Conservation (phyloP, 2,113 vertebrate genomes). For the Suricata suricatta region DNA sequence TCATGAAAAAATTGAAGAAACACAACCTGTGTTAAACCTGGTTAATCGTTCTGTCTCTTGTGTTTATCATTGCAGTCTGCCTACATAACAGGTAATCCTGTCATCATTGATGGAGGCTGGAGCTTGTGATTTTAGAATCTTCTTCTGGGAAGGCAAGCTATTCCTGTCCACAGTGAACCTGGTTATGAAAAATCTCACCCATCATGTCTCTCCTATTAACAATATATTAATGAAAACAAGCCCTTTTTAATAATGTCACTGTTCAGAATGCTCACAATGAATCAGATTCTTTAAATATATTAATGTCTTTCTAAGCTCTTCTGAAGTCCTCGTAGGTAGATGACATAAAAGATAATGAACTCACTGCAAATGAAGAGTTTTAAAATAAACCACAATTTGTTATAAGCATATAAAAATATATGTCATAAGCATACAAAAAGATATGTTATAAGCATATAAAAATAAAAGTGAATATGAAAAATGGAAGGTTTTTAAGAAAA, state of each 20-base stretch:
- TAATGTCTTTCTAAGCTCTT: conserved; percentile 3
- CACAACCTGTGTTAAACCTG: not conserved
- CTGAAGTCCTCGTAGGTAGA: conserved; percentile 13
- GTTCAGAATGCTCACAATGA: not conserved
- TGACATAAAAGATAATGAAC: conserved; percentile 30
- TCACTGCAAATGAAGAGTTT: not conserved
- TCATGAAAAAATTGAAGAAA: not conserved
- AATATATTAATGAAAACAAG: conserved; percentile 9
- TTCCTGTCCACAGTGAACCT: not conserved
- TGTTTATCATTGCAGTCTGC: conserved; percentile 88
- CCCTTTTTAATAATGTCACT: not conserved
- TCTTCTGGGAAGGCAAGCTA: not conserved
- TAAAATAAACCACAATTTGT: not conserved
- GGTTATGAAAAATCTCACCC: not conserved
- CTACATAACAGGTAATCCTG: conserved; percentile 93
- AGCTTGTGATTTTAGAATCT: conserved; percentile 86
- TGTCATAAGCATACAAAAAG: not conserved
- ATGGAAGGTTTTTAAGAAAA: not conserved
- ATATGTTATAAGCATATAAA: not conserved
- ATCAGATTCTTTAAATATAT: not conserved
- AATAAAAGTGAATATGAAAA: conserved; percentile 24
- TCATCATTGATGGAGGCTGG: conserved; percentile 97
- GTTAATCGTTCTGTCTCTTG: not conserved
- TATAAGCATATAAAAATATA: conserved; percentile 21
- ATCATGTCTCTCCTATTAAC: not conserved